Evolutionary conservation across 2,113 vertebrate genomes (phyloP).

Genomic region (Falcunculus frontatus): DNA sequence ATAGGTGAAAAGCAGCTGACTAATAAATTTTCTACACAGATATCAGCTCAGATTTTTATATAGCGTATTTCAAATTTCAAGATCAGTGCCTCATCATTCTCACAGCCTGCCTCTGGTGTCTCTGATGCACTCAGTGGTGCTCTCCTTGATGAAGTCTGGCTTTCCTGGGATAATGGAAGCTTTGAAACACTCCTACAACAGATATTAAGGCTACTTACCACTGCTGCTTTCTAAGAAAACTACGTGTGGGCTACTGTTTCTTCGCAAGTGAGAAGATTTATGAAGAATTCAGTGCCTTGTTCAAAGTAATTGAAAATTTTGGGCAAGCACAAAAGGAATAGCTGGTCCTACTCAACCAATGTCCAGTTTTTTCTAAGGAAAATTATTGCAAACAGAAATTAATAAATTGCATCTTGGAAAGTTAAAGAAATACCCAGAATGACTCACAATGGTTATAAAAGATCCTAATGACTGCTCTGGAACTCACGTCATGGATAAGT

Average conservation of each 20-base stretch:
- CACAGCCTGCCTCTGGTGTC: not conserved
- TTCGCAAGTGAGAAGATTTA: not conserved
- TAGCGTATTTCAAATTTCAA: not conserved
- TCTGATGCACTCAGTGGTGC: not conserved
- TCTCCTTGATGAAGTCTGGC: not conserved
- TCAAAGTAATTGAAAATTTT: not conserved
- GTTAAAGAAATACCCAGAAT: not conserved
- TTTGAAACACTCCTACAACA: not conserved
- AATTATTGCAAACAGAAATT: not conserved
- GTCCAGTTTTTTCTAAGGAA: not conserved
- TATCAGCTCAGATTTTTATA: not conserved
- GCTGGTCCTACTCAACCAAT: not conserved
- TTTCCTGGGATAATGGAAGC: not conserved
- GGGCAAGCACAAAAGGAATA: not conserved
- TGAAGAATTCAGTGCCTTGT: not conserved
- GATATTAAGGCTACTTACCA: not conserved
- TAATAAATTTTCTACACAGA: not conserved
- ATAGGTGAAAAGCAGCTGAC: not conserved
- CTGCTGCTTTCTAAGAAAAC: not conserved
- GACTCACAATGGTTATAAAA: not conserved
- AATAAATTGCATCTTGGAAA: not conserved
- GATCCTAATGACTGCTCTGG: not conserved
- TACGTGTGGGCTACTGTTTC: not conserved
- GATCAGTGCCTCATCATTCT: not conserved
- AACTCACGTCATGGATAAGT: not conserved